Percentiles rank a stretch among this genome's conserved stretches.
Evolutionary conservation across 2,797 vertebrate genomes (phyloP).

Genomic region (Sorex maritimensis): DNA sequence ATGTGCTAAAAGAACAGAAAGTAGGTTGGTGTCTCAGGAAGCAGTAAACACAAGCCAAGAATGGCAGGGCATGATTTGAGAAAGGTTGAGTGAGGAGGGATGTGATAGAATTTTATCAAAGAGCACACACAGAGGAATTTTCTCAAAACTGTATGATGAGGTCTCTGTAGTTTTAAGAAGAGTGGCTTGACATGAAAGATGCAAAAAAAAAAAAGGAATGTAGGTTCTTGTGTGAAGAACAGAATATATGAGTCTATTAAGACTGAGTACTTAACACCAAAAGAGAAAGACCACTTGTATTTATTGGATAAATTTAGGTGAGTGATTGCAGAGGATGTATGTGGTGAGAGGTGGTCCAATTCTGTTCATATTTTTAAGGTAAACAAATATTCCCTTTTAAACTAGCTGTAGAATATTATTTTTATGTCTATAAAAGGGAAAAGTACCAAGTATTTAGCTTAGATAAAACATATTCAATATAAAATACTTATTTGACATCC

Average conservation of each 20-base stretch:
- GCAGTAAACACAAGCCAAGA: neutral
- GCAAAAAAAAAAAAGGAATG: neutral
- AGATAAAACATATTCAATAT: neutral
- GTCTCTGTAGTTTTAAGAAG: neutral
- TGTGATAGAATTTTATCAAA: neutral
- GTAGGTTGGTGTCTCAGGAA: neutral
- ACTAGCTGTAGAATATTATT: neutral
- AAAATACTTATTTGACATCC: neutral
- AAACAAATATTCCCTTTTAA: neutral
- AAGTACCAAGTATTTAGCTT: constrained; percentile 8
- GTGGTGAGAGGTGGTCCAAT: neutral
- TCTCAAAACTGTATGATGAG: neutral
- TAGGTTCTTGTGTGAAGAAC: neutral
- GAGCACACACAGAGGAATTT: neutral
- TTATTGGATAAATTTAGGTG: neutral
- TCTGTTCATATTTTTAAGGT: neutral
- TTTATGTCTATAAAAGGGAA: neutral
- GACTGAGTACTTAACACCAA: neutral
- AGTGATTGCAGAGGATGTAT: neutral
- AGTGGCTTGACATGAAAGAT: neutral
- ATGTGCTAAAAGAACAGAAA: neutral
- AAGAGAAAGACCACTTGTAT: neutral
- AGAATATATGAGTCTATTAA: neutral
- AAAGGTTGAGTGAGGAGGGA: neutral
- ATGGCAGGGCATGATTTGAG: neutral